Base-by-base conservation (phyloP, 1,140 invertebrate genomes). In the Sycobia sp. region DNA sequence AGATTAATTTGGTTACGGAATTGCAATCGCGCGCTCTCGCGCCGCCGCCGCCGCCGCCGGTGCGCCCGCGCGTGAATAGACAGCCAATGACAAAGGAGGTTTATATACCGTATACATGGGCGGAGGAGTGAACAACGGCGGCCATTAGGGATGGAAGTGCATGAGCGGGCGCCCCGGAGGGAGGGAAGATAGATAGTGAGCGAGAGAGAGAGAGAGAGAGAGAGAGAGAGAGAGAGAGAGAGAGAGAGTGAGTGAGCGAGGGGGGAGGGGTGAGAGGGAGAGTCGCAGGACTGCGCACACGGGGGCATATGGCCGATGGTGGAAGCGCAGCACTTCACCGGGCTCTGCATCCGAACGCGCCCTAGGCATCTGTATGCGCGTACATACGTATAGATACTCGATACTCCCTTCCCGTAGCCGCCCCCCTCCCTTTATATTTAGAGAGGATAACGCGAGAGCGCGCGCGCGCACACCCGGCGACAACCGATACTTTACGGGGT, bases 401-500 rank as follows among this genome's bases (percentile, higher is more conserved):
- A n/a, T n/a, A n/a, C n/a, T n/a, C n/a, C n/a, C n/a, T n/a, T n/a
- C n/a, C n/a, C n/a, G n/a, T n/a, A n/a, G n/a, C n/a, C n/a, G n/a
- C n/a, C n/a, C n/a, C n/a, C n/a, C n/a, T n/a, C n/a, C n/a, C n/a
- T n/a, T n/a, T n/a, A n/a, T n/a, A n/a, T n/a, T n/a, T n/a, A n/a
- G n/a, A n/a, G n/a, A n/a, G n/a, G n/a, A n/a, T n/a, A n/a, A n/a
- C n/a, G n/a, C n/a, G n/a, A n/a, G n/a, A n/a, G 22, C 44, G 13
- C 36, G 41, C 56, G 60, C 61, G 64, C 63, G 44, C 11, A 39
- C 16, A 11, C 56, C 50, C 55, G 49, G 20, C 16, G 39, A 18
- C 29, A 49, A 16, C 58, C 64, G 64, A 72, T 75, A 69, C 61
- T 72, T 76, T 74, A 77, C 68, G 71, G 72, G 63, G 71, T 77